phyloP scores from a whole-genome alignment of 2,797 vertebrate genomes.

The Poeciliopsis infans region DNA sequence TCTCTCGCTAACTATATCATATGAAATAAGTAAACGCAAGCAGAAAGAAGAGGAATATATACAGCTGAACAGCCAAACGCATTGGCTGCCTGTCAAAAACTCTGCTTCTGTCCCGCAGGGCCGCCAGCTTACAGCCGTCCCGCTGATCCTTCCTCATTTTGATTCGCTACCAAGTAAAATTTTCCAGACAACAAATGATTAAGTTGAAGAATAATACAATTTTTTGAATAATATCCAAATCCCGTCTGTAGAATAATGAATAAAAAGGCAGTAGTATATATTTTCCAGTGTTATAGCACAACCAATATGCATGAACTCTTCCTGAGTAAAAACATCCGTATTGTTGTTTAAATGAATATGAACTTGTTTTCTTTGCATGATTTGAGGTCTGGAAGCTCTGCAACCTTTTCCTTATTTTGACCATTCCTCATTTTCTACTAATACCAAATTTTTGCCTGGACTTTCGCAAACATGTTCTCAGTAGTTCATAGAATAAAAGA shows the following conservation, averaged over 20 bases:
- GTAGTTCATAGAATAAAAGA: too few species aligned
- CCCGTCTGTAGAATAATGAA: not conserved
- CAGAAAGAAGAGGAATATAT: not conserved
- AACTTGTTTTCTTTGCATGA: too few species aligned
- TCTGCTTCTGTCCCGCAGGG: not conserved
- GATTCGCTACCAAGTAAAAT: not conserved
- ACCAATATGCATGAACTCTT: not conserved
- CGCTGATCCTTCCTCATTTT: not conserved
- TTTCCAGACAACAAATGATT: not conserved
- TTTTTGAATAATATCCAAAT: not conserved
- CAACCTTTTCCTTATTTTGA: too few species aligned
- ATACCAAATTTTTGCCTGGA: too few species aligned
- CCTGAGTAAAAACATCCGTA: too few species aligned
- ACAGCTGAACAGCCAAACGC: not conserved
- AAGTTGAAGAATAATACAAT: not conserved
- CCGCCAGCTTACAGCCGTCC: not conserved
- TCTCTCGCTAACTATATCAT: not conserved
- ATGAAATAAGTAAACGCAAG: not conserved
- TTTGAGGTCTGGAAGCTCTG: too few species aligned
- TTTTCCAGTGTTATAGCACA: not conserved
- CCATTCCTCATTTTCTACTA: too few species aligned
- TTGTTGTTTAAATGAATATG: too few species aligned
- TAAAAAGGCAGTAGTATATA: not conserved
- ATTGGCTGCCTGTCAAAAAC: not conserved
- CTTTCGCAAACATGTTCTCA: too few species aligned